Evolutionary conservation across 2,113 vertebrate species (phyloP).

Genomic region (Pedionomus torquatus): DNA sequence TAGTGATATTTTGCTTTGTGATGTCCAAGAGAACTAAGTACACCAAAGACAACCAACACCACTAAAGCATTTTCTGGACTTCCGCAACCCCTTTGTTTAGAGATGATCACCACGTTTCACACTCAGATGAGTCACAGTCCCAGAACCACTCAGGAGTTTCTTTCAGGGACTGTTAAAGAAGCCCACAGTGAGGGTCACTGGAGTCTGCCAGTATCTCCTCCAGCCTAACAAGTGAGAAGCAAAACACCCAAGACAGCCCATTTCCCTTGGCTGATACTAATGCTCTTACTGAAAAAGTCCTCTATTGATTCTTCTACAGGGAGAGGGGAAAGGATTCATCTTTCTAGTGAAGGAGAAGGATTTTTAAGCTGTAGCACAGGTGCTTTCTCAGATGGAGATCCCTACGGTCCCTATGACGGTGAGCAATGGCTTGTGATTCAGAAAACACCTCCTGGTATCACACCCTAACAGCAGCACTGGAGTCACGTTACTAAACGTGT

Average conservation of each 20-base stretch:
- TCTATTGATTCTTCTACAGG: background rate
- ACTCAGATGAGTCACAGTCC: background rate
- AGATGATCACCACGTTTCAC: background rate
- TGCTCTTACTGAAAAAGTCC: background rate
- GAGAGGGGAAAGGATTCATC: background rate
- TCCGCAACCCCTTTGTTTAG: background rate
- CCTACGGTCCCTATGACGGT: background rate
- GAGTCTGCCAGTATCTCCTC: background rate
- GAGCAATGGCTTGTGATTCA: background rate
- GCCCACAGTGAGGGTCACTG: background rate
- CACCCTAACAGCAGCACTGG: background rate
- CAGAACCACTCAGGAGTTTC: background rate
- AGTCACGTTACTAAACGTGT: background rate
- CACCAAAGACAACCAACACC: background rate
- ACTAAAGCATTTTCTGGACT: background rate
- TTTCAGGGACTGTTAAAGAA: background rate
- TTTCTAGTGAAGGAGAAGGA: background rate
- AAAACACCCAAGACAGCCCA: background rate
- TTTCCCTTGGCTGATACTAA: background rate
- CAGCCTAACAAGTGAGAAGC: background rate
- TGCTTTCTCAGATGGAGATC: background rate
- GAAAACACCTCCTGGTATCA: background rate
- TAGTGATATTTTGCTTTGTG: background rate
- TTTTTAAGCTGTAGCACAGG: background rate
- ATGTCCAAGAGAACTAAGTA: background rate